Base-by-base conservation (phyloP, 2,888 invertebrate species). In the Sisyra nigra region DNA sequence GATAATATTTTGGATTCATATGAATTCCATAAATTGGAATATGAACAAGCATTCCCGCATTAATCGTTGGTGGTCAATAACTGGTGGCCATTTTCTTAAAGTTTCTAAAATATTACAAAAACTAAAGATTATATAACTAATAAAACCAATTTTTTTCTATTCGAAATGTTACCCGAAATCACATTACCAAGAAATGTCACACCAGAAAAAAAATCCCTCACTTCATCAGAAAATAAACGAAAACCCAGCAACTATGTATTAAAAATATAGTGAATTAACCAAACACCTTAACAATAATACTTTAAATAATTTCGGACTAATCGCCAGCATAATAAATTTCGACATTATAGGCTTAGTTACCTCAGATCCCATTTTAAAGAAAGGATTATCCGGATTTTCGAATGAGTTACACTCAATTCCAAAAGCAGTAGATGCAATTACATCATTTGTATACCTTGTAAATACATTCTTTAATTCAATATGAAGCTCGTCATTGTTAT, bases 371-470 rank as follows among this genome's bases (percentile, higher is more conserved):
- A 63, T 67, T 24, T 51, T 40, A 48, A 68, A 74, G 52, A 76
- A 76, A 18, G 66, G 54, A 48, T 74, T 74, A 1, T 71, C 52
- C 7, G 55, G 58, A 0, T 74, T 61, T 5, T 55, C 53, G 13
- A 69, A 59, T 0, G 76, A 75, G 51, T 76, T 64, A 2, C 71
- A 65, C 47, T 68, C 61, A 2, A 70, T 50, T 0, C 71, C 71
- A 47, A 69, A 71, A 1, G 67, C 69, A 15, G 65, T 61, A 1
- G 66, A 61, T 0, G 70, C 71, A 40, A 72, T 71, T 1, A 71
- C 67, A 49, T 72, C 71, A 45, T 66, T 69, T 1, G 67, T 57
- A 46, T 60, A 68, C n/a, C 68, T 57, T 2, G 63, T 61, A 2
- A 62, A 62, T 2, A 62, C 47, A 43, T 70, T 68, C 46, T 63